Percentiles rank a stretch among this genome's conserved stretches.
Evolutionary conservation across 1,140 invertebrate species (phyloP).

Genomic region (Frieseomelitta varia): DNA sequence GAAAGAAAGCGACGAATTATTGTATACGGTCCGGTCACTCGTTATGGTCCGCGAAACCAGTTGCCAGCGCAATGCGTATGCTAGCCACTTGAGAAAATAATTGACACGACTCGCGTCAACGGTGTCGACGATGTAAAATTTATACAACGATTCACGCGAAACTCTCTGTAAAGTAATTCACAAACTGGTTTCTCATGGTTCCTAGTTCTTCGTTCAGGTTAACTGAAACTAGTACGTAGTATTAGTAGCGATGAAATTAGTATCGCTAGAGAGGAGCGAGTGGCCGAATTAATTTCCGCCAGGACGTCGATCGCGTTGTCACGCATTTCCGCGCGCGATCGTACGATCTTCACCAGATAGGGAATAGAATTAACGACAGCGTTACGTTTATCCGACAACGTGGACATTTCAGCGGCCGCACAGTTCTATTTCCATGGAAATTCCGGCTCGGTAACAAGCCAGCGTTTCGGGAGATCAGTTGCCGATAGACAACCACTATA

Average conservation of each 20-base stretch:
- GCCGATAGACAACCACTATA: background rate
- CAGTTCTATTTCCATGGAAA: conserved; percentile 61
- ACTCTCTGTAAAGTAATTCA: background rate
- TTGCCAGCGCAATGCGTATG: too few species aligned
- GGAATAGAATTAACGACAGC: conserved; percentile 41
- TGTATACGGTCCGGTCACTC: too few species aligned
- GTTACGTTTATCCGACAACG: conserved; percentile 18
- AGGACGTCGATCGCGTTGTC: conserved; percentile 3
- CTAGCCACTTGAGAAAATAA: background rate
- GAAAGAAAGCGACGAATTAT: too few species aligned
- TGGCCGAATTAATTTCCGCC: conserved; percentile 35
- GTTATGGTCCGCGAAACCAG: too few species aligned
- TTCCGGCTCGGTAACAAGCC: conserved; percentile 15
- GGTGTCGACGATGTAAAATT: background rate
- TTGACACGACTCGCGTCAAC: background rate
- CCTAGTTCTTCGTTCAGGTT: background rate
- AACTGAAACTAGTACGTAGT: conserved; percentile 11
- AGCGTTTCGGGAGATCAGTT: conserved; percentile 8
- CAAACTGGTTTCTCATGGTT: background rate
- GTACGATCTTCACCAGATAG: conserved; percentile 30
- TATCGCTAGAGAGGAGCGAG: background rate
- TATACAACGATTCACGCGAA: background rate
- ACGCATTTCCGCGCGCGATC: background rate
- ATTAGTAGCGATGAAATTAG: too few species aligned
- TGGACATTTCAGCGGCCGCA: background rate